Evolutionary conservation across 1,140 invertebrate species (phyloP).

Genomic region (Leucophenga varia): DNA sequence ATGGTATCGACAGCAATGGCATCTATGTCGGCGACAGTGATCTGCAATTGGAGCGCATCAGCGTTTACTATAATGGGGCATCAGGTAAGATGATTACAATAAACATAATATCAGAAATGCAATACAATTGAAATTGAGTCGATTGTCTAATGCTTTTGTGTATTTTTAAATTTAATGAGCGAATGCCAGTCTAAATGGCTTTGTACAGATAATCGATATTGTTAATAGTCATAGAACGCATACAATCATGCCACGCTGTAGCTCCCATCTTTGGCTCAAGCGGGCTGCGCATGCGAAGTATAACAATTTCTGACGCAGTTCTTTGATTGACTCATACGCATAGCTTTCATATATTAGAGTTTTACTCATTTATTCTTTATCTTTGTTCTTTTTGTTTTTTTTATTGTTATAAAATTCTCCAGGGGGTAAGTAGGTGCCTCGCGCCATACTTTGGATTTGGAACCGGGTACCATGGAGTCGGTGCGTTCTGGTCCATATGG

Average conservation of each 20-base stretch:
- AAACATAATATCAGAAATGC: not conserved
- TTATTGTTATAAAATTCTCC: too few species aligned
- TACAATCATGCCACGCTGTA: too few species aligned
- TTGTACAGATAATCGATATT: too few species aligned
- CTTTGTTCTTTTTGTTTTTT: not conserved
- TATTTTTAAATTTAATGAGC: too few species aligned
- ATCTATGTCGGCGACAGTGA: conserved; percentile 80
- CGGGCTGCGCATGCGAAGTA: not conserved
- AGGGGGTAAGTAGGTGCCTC: conserved; percentile 76
- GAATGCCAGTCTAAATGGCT: too few species aligned
- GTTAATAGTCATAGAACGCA: too few species aligned
- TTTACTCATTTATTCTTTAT: too few species aligned
- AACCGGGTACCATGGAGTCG: conserved; percentile 76
- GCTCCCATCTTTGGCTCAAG: too few species aligned
- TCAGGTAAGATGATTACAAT: conserved; percentile 62
- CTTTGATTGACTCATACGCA: conserved; percentile 1
- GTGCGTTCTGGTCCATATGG: conserved; percentile 72
- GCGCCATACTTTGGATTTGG: conserved; percentile 76
- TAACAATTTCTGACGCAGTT: not conserved
- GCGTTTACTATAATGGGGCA: conserved; percentile 91
- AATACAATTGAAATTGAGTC: too few species aligned
- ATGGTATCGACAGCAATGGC: conserved; percentile 83
- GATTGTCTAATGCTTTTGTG: not conserved
- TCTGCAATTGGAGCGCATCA: conserved; percentile 83
- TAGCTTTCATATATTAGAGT: too few species aligned